Percentiles rank a stretch among this genome's conserved stretches.
These are phyloP conservation scores for Harpalus rubripes DNA, from an alignment of 2,888 invertebrate genomes.

Conservation along the genomic window DNA sequence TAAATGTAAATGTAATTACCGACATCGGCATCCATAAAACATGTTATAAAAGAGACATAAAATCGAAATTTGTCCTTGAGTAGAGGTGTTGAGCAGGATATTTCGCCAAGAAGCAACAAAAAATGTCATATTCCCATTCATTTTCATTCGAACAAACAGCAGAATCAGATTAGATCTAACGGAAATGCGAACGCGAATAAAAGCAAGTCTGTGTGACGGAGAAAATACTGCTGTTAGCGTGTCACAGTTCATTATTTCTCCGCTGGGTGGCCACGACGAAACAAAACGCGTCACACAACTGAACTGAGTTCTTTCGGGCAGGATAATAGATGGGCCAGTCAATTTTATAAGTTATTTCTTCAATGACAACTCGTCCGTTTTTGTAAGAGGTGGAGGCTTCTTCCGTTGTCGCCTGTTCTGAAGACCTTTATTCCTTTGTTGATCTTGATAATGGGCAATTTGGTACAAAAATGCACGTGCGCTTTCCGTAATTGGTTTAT, in stretches of 20 bases:
- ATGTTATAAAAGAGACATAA: conserved; percentile 9
- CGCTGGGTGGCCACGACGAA: conserved; percentile 27
- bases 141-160: conserved; percentile 62
- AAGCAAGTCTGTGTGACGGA: conserved; percentile 64
- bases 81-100: conserved; percentile 31
- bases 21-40: background rate
- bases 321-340: conserved; percentile 63
- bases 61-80: conserved; percentile 32
- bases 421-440: conserved; percentile 56
- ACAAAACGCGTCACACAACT: conserved; percentile 58
- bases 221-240: conserved; percentile 66
- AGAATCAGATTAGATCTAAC: conserved; percentile 62
- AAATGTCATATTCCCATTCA: conserved; percentile 66
- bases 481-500: conserved; percentile 51
- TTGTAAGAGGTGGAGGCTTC: background rate
- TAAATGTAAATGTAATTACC: conserved; percentile 12
- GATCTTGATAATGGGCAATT: conserved; percentile 65
- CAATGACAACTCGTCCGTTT: conserved; percentile 43
- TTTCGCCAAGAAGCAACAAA: conserved; percentile 38
- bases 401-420: background rate
- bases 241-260: conserved; percentile 65
- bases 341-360: conserved; percentile 64
- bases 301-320: conserved; percentile 32
- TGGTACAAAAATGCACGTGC: conserved; percentile 53
- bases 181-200: conserved; percentile 63